Evolutionary conservation across 2,888 invertebrate genomes (phyloP).

Genomic region (Phengaris arion): DNA sequence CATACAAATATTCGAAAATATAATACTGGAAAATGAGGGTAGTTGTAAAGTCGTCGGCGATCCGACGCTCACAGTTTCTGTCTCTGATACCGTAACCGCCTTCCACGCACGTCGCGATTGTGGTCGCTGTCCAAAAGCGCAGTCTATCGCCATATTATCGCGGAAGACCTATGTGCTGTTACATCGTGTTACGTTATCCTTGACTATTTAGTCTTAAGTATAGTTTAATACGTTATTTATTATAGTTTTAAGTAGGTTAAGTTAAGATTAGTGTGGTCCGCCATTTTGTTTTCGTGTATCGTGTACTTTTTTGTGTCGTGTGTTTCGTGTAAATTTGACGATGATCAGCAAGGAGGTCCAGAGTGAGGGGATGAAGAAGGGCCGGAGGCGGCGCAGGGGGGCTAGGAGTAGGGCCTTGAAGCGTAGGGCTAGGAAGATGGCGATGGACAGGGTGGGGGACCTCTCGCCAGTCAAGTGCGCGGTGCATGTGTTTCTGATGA

Average conservation of each 20-base stretch:
- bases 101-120: constrained; percentile 45
- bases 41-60: constrained; percentile 39
- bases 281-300: constrained; percentile 55
- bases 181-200: constrained; percentile 45
- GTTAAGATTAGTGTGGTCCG: constrained; percentile 43
- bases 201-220: constrained; percentile 47
- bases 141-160: constrained; percentile 26
- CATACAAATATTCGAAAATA: background rate
- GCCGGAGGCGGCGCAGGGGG: constrained; percentile 54
- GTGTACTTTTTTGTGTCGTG: constrained; percentile 29
- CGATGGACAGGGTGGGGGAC: constrained; percentile 37
- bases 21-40: constrained; percentile 46
- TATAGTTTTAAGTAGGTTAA: constrained; percentile 45
- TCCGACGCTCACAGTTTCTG: constrained; percentile 43
- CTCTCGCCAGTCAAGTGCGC: constrained; percentile 63
- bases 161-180: constrained; percentile 42
- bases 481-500: constrained; percentile 64
- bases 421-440: constrained; percentile 52
- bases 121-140: constrained; percentile 26
- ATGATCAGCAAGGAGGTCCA: constrained; percentile 60
- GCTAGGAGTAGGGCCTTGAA: constrained; percentile 55
- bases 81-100: constrained; percentile 60
- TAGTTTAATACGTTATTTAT: constrained; percentile 42
- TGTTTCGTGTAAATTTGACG: constrained; percentile 33
- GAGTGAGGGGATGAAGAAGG: constrained; percentile 52